Evolutionary conservation across 2,888 invertebrate genomes (phyloP).

Genomic region (Caenorhabditis angaria): DNA sequence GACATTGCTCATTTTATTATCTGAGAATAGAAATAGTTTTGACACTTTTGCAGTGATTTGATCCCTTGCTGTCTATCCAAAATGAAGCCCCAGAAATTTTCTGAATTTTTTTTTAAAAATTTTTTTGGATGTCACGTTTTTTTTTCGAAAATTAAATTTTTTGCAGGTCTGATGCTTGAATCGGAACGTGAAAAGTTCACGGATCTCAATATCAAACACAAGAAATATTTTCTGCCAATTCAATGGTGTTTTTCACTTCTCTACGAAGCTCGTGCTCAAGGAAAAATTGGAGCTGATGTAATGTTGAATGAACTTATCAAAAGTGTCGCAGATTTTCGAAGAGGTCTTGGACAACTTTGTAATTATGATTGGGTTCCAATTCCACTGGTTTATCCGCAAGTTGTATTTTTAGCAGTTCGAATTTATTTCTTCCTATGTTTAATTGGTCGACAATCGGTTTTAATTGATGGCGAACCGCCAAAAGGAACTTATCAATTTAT

Average conservation of each 20-base stretch:
- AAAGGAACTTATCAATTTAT: constrained; percentile 45
- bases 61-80: background rate
- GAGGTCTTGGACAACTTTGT: constrained; percentile 53
- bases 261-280: constrained; percentile 51
- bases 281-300: constrained; percentile 55
- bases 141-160: background rate
- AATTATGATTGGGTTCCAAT: constrained; percentile 67
- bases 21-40: background rate
- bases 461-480: constrained; percentile 55
- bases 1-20: background rate
- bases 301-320: constrained; percentile 61
- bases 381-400: constrained; percentile 67
- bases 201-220: constrained; percentile 40
- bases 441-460: constrained; percentile 64
- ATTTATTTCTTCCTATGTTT: constrained; percentile 67
- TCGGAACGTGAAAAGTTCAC: constrained; percentile 43
- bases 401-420: constrained; percentile 68
- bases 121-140: background rate
- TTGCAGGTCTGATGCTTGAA: constrained; percentile 48
- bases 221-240: constrained; percentile 55
- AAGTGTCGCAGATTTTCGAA: constrained; percentile 45
- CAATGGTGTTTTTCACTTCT: constrained; percentile 56
- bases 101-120: too few relatives aligned
- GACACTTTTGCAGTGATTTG: background rate
- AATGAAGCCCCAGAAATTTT: too few relatives aligned